A percentile compares a stretch with the other conserved stretches of the same genome.
Evolutionary conservation across 1,140 invertebrate species (phyloP).

Genomic region (Hydropsyche tenuis): DNA sequence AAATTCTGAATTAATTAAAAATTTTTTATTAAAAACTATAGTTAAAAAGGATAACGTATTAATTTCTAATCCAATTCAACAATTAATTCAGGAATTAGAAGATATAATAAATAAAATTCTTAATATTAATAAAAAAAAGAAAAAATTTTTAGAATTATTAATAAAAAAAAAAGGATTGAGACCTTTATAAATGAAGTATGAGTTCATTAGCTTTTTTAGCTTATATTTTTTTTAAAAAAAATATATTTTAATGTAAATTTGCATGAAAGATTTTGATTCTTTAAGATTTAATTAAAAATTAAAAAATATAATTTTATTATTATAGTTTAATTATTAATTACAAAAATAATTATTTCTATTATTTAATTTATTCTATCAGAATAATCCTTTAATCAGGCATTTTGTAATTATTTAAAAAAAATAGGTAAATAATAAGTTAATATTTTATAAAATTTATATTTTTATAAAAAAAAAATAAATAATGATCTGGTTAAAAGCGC

Average conservation of each 20-base stretch:
- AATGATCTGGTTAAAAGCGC: conserved; percentile 44
- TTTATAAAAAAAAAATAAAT: conserved; percentile 38
- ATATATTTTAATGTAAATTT: too few species aligned
- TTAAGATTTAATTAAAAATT: too few species aligned
- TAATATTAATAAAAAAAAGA: conserved; percentile 52
- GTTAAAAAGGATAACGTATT: too few species aligned
- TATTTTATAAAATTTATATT: not conserved
- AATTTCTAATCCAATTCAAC: conserved; percentile 66
- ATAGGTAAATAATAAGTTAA: too few species aligned
- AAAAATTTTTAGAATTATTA: too few species aligned
- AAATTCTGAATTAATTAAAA: too few species aligned
- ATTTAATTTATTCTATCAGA: conserved; percentile 64
- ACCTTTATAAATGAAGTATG: conserved; percentile 61
- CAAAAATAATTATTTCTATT: conserved; percentile 52
- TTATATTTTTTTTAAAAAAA: conserved; percentile 61
- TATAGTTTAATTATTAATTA: too few species aligned
- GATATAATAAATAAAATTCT: conserved; percentile 61
- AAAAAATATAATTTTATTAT: too few species aligned
- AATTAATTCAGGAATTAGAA: conserved; percentile 60
- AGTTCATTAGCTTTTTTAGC: conserved; percentile 62
- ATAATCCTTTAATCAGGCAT: conserved; percentile 65
- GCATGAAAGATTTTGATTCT: too few species aligned
- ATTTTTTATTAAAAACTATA: too few species aligned
- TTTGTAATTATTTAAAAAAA: conserved; percentile 55
- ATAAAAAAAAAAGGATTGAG: conserved; percentile 60